Conservation (phyloP, 2,797 vertebrate species). For the Rhinoraja longicauda region DNA sequence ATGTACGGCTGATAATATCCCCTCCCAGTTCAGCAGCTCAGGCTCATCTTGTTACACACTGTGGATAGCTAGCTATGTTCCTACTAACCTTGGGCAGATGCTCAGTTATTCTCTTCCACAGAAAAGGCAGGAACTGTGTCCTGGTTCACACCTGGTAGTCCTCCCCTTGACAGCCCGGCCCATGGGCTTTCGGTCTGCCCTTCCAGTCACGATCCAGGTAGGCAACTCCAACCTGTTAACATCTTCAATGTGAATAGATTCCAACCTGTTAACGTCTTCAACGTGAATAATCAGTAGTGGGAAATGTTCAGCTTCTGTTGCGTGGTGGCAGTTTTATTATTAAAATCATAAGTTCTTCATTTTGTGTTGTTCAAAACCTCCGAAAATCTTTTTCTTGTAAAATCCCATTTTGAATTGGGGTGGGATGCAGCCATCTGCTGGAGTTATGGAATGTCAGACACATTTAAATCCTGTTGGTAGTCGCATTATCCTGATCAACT, state of each 20-base stretch:
- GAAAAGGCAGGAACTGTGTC: background rate
- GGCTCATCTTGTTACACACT: background rate
- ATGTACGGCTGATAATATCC: background rate
- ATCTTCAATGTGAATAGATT: background rate
- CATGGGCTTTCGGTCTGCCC: background rate
- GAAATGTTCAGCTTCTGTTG: background rate
- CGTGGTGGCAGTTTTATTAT: background rate
- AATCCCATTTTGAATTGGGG: background rate
- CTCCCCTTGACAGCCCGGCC: background rate
- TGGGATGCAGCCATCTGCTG: background rate
- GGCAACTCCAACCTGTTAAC: background rate
- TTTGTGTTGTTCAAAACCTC: background rate
- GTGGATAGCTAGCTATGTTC: background rate
- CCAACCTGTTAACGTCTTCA: background rate
- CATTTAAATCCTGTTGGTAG: background rate
- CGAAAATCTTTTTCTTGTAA: background rate
- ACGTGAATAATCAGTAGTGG: background rate
- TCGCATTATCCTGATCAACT: background rate
- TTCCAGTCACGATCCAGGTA: background rate
- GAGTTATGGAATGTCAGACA: background rate
- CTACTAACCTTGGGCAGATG: background rate
- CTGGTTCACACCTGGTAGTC: background rate
- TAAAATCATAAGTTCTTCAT: too few relatives aligned
- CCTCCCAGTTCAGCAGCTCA: background rate
- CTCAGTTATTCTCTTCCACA: background rate